Base-by-base conservation (phyloP, 2,888 invertebrate genomes). In the Octodonta nipae region DNA sequence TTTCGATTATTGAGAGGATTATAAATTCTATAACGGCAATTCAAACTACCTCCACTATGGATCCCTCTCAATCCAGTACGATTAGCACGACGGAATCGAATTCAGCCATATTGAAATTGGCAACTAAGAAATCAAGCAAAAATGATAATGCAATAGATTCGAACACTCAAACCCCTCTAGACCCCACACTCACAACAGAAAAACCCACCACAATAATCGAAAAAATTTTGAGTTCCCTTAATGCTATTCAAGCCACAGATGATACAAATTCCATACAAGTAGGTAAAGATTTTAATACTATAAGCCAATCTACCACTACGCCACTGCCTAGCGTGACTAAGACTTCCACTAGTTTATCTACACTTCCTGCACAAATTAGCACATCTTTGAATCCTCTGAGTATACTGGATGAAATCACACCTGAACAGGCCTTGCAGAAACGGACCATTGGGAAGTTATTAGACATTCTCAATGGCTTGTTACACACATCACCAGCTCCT, bases 131-230 rank as follows among this genome's bases (percentile, higher is more conserved):
- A 46, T 36, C 52, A 28, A 42, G 40, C 15, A 49, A 46, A 45
- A 41, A 42, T 28, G 40, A 45, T 35, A 36, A 26, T 15, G 37
- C 45, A 36, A 45, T 36, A 41, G 44, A 42, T 30, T 32, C 22
- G 28, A 33, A 24, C 24, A 11, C 33, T 15, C 14, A 29, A 31
- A 33, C 40, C 26, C 28, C 37, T 34, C 28, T 41, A 34, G 38
- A 43, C 39, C 44, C 48, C 26, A 41, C 43, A 34, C n/a, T n/a
- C n/a, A 60, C 60, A 30, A 60, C 58, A 31, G 60, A 60, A 50
- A 58, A 56, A 51, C 60, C 61, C 15, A 61, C 61, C 8, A 61
- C 63, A 13, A 54, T 63, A 35, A 62, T 63, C 36, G 60, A 63
- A 48, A 52, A 53, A 50, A 63, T 63, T 36, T 47, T 62, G 36